Evolutionary conservation across 1,140 invertebrate species (phyloP).

Genomic region (Wasmannia auropunctata): DNA sequence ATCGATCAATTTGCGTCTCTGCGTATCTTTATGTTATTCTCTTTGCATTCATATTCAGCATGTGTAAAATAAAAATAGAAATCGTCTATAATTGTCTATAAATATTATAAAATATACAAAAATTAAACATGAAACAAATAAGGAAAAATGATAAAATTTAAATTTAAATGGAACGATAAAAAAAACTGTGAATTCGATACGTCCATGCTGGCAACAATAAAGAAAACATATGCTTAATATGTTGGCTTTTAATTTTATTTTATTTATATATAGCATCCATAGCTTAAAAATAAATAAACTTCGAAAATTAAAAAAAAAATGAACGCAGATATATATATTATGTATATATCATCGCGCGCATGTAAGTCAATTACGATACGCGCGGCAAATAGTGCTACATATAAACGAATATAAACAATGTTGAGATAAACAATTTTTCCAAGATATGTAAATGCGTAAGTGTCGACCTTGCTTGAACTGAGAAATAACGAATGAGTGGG

Average conservation of each 20-base stretch:
- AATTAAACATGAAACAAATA: too few species aligned
- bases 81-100: neutral
- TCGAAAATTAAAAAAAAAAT: constrained; percentile 46
- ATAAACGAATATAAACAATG: constrained; percentile 29
- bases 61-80: neutral
- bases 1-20: neutral
- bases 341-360: constrained; percentile 33
- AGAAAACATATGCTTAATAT: neutral
- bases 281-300: constrained; percentile 58
- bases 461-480: constrained; percentile 1
- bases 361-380: neutral
- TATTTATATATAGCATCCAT: constrained; percentile 47
- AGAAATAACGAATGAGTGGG: neutral
- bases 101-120: neutral
- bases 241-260: constrained; percentile 11
- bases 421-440: constrained; percentile 10
- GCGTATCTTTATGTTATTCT: neutral
- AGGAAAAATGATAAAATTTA: too few species aligned
- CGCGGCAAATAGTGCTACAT: constrained; percentile 14
- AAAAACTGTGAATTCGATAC: neutral
- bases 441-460: constrained; percentile 17
- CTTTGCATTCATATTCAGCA: neutral
- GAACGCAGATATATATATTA: constrained; percentile 14
- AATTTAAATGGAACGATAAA: too few species aligned
- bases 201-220: neutral